Evolutionary conservation across 2,888 invertebrate species (phyloP), one percentile per base, ranked within the genome.

Genomic region (Chesias legatella): DNA sequence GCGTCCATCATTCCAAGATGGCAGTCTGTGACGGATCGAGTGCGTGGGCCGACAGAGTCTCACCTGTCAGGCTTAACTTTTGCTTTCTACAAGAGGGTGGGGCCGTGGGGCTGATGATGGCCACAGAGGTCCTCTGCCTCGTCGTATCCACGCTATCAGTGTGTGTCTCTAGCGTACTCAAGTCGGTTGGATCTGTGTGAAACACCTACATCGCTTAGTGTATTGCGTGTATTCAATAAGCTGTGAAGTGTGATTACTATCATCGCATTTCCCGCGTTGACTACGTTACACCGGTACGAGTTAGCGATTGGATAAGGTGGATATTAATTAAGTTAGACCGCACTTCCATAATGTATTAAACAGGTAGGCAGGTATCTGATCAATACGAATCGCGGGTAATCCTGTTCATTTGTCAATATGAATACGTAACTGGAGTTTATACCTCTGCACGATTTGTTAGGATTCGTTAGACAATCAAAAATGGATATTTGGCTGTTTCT

Each of bases 61-160:
- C 88, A 90, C 89, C 89, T 85, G 89, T 85, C 82, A 93, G 92
- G 80, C 92, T 92, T 77, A 93, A 91, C 73, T 91, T 90, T 70
- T 91, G 92, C 77, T 93, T 93, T 73, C 92, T 89, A 76, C 90
- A 82, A 63, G 89, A 88, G 60, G 90, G 89, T 58, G 91, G 90
- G 46, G 90, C 90, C 57, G 90, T 90, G 35, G 91, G 91, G 69
- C 90, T 91, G 69, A 90, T 89, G 59, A 93, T 83, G 71, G 92
- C 90, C 66, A 93, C 85, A 62, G 92, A 91, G 72, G 92, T 71
- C 55, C 59, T 63, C 65, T 71, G 71, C 64, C 63, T 67, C 58
- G 58, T 56, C 58, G 53, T 63, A 55, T 73, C 69, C 58, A 66
- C 62, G 58, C 66, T 65, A 63, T 73, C 72, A 64, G 65, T 64